Evolutionary conservation across 2,113 vertebrate species (phyloP).

Genomic region (Meleagris gallopavo): DNA sequence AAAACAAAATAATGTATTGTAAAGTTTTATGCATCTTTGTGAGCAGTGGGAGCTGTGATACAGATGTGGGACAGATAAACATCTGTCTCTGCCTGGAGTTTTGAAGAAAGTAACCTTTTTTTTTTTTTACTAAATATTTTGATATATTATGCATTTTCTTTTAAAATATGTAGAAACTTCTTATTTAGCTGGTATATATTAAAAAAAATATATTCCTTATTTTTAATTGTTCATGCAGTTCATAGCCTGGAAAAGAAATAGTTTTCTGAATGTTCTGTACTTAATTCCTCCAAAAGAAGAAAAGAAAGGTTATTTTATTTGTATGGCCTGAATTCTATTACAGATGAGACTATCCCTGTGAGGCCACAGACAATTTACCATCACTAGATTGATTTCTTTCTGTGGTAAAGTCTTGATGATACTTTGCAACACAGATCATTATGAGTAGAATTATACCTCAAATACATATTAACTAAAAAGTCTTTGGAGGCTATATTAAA

Average conservation of each 20-base stretch:
- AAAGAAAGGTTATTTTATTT: constrained; percentile 67
- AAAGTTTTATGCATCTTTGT: not conserved
- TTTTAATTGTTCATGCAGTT: not conserved
- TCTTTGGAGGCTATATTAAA: constrained; percentile 65
- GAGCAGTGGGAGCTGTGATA: not conserved
- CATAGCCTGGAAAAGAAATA: constrained; percentile 6
- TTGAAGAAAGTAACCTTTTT: not conserved
- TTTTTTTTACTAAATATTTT: not conserved
- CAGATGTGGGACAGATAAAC: no score
- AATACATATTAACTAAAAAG: constrained; percentile 67
- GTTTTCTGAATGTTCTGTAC: not conserved
- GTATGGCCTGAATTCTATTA: constrained; percentile 73
- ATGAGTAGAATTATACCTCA: constrained; percentile 63
- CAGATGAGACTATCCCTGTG: constrained; percentile 62
- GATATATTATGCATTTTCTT: not conserved
- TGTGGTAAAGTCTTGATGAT: constrained; percentile 40
- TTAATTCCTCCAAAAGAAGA: constrained; percentile 56
- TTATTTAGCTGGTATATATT: not conserved
- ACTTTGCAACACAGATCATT: constrained; percentile 71
- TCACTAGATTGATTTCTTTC: constrained; percentile 71
- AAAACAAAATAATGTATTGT: not conserved
- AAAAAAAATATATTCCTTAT: not conserved
- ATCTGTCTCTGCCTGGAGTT: not conserved
- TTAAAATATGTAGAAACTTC: not conserved
- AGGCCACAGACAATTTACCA: constrained; percentile 64